phyloP scores from a whole-genome alignment of 2,888 invertebrate species.

The Hofmannophila pseudospretella region DNA sequence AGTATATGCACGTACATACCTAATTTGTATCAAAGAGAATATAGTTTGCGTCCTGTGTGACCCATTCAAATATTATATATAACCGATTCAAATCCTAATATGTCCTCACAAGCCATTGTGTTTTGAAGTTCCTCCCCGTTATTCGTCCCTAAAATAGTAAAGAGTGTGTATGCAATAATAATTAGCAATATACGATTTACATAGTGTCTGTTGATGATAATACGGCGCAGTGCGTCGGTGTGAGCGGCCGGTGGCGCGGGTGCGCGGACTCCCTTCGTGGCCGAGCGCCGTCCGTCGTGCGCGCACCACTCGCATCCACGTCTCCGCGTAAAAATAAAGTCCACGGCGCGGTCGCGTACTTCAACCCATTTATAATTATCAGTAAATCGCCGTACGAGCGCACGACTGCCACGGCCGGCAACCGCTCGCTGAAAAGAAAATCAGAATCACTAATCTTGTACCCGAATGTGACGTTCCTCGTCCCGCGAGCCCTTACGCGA shows the following conservation, averaged over 20 bases:
- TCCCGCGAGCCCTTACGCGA: slow-evolving; percentile 48
- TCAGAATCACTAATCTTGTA: slow-evolving; percentile 48
- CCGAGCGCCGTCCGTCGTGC: slow-evolving; percentile 46
- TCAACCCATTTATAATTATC: slow-evolving; percentile 76
- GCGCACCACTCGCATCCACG: slow-evolving; percentile 67
- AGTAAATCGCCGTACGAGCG: slow-evolving; percentile 73
- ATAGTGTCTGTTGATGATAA: slow-evolving; percentile 55
- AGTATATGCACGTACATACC: too few relatives aligned
- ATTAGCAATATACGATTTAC: slow-evolving; percentile 61
- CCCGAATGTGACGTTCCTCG: slow-evolving; percentile 35
- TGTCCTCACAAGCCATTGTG: slow-evolving; percentile 48
- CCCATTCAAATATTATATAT: too few relatives aligned
- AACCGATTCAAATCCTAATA: slow-evolving; percentile 40
- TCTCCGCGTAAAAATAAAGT: slow-evolving; percentile 77
- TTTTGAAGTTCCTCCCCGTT: slow-evolving; percentile 58
- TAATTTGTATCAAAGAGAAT: too few relatives aligned
- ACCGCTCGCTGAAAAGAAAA: slow-evolving; percentile 62
- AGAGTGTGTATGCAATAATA: slow-evolving; percentile 64
- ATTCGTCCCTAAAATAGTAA: slow-evolving; percentile 58
- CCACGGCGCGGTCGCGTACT: slow-evolving; percentile 70
- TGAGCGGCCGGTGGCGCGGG: slow-evolving; percentile 37
- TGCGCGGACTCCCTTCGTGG: slow-evolving; percentile 56
- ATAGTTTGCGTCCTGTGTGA: too few relatives aligned
- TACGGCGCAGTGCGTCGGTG: slow-evolving; percentile 46
- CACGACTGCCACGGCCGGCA: slow-evolving; percentile 66